phyloP scores from a whole-genome alignment of 2,888 invertebrate genomes.

The Scaeva pyrastri region DNA sequence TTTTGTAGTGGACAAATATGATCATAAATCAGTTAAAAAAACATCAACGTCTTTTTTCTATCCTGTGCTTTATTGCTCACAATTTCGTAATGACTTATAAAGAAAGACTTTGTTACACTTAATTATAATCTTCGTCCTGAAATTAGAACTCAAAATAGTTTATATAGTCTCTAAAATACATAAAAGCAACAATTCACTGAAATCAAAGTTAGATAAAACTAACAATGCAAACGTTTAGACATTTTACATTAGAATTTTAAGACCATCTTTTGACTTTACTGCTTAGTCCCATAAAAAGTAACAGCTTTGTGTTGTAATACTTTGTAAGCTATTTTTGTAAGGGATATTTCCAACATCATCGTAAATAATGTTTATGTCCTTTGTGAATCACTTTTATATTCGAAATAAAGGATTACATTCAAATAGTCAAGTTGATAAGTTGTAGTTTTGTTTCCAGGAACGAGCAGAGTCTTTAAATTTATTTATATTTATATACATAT shows the following conservation, averaged over 20 bases:
- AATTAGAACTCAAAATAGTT: too few relatives aligned
- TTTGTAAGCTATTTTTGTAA: not conserved
- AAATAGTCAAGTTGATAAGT: not conserved
- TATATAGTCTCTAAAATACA: too few relatives aligned
- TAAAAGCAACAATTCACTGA: too few relatives aligned
- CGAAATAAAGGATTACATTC: not conserved
- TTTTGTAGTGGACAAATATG: too few relatives aligned
- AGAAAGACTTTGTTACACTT: too few relatives aligned
- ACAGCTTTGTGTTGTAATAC: not conserved
- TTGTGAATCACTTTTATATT: not conserved
- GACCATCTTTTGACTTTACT: not conserved
- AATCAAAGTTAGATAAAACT: not conserved
- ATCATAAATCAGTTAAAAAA: too few relatives aligned
- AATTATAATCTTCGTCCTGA: too few relatives aligned
- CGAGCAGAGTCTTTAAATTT: not conserved
- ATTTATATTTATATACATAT: too few relatives aligned
- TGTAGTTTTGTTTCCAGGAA: too few relatives aligned
- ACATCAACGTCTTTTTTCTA: too few relatives aligned
- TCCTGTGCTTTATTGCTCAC: too few relatives aligned
- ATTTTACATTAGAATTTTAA: not conserved
- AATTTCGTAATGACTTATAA: too few relatives aligned
- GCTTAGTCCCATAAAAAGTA: not conserved
- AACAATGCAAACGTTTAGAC: not conserved
- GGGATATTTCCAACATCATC: not conserved
- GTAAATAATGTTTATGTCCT: conserved; percentile 17